A percentile compares a stretch with the other conserved stretches of the same genome.
Evolutionary conservation across 2,888 invertebrate genomes (phyloP).

Genomic region (Calliscelio sp.): DNA sequence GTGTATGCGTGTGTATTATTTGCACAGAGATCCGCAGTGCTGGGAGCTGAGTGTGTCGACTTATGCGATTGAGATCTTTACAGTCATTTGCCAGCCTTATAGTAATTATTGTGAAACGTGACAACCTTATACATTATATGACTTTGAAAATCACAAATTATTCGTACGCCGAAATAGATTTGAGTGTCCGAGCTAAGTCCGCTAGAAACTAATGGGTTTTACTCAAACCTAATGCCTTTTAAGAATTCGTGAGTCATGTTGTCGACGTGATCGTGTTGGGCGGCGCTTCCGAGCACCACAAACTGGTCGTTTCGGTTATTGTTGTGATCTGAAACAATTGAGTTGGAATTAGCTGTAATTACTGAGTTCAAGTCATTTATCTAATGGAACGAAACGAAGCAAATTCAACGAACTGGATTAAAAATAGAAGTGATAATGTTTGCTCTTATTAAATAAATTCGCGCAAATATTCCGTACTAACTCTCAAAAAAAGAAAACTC

Average conservation of each 20-base stretch:
- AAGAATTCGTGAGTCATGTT: conserved; percentile 82
- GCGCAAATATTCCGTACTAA: no score
- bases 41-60: conserved; percentile 13
- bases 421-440: neutral
- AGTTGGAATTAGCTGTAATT: neutral
- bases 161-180: conserved; percentile 69
- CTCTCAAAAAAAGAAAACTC: no score
- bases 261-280: conserved; percentile 80
- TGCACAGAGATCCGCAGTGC: no score
- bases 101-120: conserved; percentile 72
- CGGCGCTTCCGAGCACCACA: conserved; percentile 82
- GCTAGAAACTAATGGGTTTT: conserved; percentile 65
- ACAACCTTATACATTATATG: conserved; percentile 66
- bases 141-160: conserved; percentile 72
- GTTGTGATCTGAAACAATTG: conserved; percentile 81
- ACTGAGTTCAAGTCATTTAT: no score
- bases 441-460: no score
- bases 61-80: conserved; percentile 66
- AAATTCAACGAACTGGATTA: no score
- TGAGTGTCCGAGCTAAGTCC: conserved; percentile 59
- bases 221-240: conserved; percentile 58
- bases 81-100: conserved; percentile 68
- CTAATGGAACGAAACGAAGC: no score
- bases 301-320: conserved; percentile 83
- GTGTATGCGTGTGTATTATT: no score